Evolutionary conservation across 2,888 invertebrate genomes (phyloP), one percentile per base, ranked within the genome.

Genomic region (Erannis defoliaria): DNA sequence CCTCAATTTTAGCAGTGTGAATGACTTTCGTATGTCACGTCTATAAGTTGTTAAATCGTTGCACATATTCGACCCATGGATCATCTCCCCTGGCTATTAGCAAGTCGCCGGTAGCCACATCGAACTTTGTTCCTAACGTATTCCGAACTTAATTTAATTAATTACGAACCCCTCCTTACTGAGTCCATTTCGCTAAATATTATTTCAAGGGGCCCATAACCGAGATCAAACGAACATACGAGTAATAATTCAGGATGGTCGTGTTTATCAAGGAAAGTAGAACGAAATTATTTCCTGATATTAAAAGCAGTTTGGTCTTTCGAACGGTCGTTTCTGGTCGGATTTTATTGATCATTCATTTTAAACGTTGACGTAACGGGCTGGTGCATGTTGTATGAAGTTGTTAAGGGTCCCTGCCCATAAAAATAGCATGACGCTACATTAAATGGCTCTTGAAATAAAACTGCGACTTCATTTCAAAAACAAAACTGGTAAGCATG

Each of bases 111-210:
- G 82, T 83, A 82, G 86, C 88, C 81, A 76, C 82, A 78, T 82
- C 79, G 64, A 90, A 90, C 88, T 90, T 89, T 88, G 88, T 86
- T 86, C 82, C 78, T 82, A 85, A 86, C 89, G 85, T 90, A 90
- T 89, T 86, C 88, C 75, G 84, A 88, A 89, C 89, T 90, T 90
- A 90, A 92, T 90, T 90, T 86, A 92, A 91, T 92, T 91, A 91
- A 90, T 92, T 91, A 90, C 78, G 74, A 72, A 78, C 86, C 89
- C 89, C 85, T 84, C 74, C 72, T 74, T 56, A 48, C 42, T 75
- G 71, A 84, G 81, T 88, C 85, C 88, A 89, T 90, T 89, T 86
- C 78, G 81, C 82, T 84, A 85, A 90, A 90, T 90, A 91, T 86
- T 89, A 90, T 89, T 89, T 84, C 78, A 80, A 84, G 79, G 83